Evolutionary conservation across 2,888 invertebrate species (phyloP).

Genomic region (Phyllotreta cruciferae): DNA sequence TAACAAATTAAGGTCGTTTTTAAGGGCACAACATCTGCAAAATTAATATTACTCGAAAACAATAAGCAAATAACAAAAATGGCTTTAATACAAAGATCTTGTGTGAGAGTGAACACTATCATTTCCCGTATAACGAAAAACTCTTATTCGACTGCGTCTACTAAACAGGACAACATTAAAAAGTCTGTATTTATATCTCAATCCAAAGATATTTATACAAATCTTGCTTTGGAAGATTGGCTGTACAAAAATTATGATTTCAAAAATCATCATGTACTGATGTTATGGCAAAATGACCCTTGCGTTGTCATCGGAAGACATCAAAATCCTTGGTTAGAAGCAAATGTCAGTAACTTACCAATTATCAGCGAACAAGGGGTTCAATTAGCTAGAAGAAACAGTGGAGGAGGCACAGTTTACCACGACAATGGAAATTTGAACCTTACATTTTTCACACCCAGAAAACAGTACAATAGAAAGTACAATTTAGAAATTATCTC

Average conservation of each 20-base stretch:
- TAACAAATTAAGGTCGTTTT: constrained; percentile 41
- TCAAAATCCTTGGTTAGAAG: constrained; percentile 96
- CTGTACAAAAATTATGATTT: constrained; percentile 89
- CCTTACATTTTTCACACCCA: constrained; percentile 88
- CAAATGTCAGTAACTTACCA: constrained; percentile 74
- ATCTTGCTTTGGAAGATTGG: constrained; percentile 97
- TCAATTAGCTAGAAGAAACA: constrained; percentile 84
- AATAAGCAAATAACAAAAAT: constrained; percentile 41
- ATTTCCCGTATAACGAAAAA: constrained; percentile 41
- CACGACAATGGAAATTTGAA: constrained; percentile 95
- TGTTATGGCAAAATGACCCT: constrained; percentile 93
- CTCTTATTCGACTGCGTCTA: constrained; percentile 36
- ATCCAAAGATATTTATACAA: constrained; percentile 88
- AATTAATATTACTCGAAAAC: constrained; percentile 32
- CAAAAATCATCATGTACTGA: constrained; percentile 79
- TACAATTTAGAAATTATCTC: constrained; percentile 89
- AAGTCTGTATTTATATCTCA: constrained; percentile 93
- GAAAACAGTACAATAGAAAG: constrained; percentile 82
- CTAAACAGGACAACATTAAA: constrained; percentile 63
- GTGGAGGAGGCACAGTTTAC: constrained; percentile 96
- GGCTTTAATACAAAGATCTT: constrained; percentile 52
- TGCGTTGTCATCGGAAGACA: constrained; percentile 95
- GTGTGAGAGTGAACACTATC: constrained; percentile 44
- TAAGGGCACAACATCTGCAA: constrained; percentile 48
- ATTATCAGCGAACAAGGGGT: constrained; percentile 67